Evolutionary conservation across 2,113 vertebrate species (phyloP), one percentile per base, ranked within the genome.

Genomic region (Hipposideros armiger): DNA sequence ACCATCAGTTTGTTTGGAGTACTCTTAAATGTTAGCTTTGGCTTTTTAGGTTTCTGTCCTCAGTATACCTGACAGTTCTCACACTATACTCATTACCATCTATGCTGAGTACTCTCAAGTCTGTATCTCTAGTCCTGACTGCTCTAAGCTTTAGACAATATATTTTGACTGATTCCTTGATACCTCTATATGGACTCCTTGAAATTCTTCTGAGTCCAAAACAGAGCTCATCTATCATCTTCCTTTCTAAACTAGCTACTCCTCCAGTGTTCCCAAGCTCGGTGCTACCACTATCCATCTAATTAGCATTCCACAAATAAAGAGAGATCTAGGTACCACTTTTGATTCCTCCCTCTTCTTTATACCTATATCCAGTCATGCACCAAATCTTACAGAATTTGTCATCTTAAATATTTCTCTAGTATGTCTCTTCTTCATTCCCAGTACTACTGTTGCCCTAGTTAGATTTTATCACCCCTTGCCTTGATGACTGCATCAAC

Each of bases 141-240:
- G 4, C 30, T 40, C 1, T 30, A 64, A 83, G 11, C 56, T 80
- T 89, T 73, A 96, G 80, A 83, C 9, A 69, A 9, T 47, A 54
- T 64, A 13, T 94, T 93, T 90, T 70, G 87, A 28, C 47, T 30
- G n/a, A 54, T 76, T 87, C 5, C 11, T 82, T 93, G 64, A 87
- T 84, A 77, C 20, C 26, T 81, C 30, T 76, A 4, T 64, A 32
- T 95, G 52, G 77, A 22, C 52, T 15, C 76, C 32, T 76, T 76
- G 78, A 81, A 94, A 87, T 16, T 60, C 22, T 14, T 56, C 40
- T 88, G 73, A 64, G 36, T 80, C 52, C 11, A 85, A 96, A 77
- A 42, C n/a, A 74, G 28, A 90, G 50, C 7, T 84, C 50, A 62
- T 60, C 17, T 11, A 42, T 52, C 74, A 15, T 54, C 24, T 87